Evolutionary conservation across 2,797 vertebrate genomes (phyloP), one percentile per base, ranked within the genome.

Genomic region (Cetoscarus ocellatus): DNA sequence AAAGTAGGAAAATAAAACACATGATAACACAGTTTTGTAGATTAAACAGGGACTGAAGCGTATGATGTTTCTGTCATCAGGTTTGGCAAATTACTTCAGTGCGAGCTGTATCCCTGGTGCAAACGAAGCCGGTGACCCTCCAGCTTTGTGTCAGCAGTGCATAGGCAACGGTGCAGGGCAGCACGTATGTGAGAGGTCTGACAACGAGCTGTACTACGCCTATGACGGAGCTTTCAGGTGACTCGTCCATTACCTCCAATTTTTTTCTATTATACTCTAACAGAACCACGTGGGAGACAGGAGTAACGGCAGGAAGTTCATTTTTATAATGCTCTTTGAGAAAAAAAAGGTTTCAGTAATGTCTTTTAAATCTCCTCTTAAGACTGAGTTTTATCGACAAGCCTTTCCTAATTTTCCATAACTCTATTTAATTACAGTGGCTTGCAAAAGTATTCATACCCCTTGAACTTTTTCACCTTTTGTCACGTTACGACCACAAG

Each of bases 141-240:
- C 80, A 0, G 94, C 95, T 64, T 95, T 99, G 71, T 99, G 98
- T 64, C 19, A 90, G 66, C 94, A 96, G 56, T 99, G 98, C 78
- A 83, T 3, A 18, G 98, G 97, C 11, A 73, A 97, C 15, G 15
- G 0, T 0, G 0, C 0, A 0, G 95, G 94, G 49, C 6, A 79
- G 1, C 68, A 92, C 36, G 92, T 91, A 70, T 99, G 98, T 67
- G 84, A 94, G 1, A 80, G 0, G 50, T 95, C 82, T 83, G 49
- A 43, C 11, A 70, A 82, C 0, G 97, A 98, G 90, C 74, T 1
- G 58, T 99, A 98, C 80, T 98, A 91, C 44, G 89, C 88, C 79
- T 97, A 99, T 59, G 92, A 88, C 0, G 98, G 98, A 11, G 97
- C 98, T 74, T 98, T 99, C 93, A 96, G 98, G 98, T 99, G 84